Percentiles rank a stretch among this genome's conserved stretches.
Evolutionary conservation across 2,113 vertebrate species (phyloP).

Genomic region (Anhinga rufa): DNA sequence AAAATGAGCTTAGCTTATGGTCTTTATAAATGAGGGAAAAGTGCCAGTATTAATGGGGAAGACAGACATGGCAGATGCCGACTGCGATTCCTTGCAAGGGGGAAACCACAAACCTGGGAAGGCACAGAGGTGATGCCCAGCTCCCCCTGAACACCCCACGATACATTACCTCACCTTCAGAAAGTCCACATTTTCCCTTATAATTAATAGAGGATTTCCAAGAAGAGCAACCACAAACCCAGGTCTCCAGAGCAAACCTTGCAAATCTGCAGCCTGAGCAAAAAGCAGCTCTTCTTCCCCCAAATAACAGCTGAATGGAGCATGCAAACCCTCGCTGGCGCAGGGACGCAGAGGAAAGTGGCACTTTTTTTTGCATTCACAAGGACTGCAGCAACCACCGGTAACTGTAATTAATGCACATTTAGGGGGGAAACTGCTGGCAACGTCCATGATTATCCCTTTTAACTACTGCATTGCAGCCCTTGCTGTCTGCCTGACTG

Average conservation of each 20-base stretch:
- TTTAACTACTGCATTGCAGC: neutral
- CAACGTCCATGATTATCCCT: rapidly evolving
- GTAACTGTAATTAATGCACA: neutral
- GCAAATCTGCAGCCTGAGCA: rapidly evolving
- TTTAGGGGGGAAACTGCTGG: neutral
- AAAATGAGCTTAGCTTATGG: neutral
- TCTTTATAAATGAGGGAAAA: neutral
- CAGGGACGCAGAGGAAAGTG: neutral
- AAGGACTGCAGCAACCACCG: neutral
- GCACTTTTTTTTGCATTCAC: neutral
- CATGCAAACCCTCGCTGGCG: neutral
- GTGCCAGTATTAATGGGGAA: neutral
- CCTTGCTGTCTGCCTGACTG: neutral
- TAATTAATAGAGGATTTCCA: neutral
- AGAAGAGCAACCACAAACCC: neutral
- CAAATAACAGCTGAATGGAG: rapidly evolving
- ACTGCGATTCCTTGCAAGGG: neutral
- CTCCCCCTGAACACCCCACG: neutral
- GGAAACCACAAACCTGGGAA: neutral
- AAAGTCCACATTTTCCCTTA: neutral
- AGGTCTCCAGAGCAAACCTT: neutral
- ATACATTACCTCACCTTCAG: neutral
- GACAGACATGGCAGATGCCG: neutral
- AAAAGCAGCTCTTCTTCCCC: neutral
- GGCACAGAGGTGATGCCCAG: neutral